A percentile compares a stretch with the other conserved stretches of the same genome.
phyloP scores from a whole-genome alignment of 2,113 vertebrate genomes.

The Hemichromis elongatus region DNA sequence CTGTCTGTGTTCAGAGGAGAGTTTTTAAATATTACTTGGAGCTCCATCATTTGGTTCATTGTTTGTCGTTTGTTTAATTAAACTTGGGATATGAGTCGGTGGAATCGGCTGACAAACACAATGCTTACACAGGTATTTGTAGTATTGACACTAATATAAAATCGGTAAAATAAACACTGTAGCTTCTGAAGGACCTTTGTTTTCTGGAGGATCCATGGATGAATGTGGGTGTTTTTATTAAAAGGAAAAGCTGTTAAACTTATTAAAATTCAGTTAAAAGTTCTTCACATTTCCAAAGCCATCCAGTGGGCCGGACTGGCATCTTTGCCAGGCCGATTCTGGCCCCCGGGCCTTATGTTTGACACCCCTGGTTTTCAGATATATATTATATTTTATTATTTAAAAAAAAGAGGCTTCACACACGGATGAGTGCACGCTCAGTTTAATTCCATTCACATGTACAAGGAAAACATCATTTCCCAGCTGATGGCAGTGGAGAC shows the following conservation, averaged over 20 bases:
- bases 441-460: background rate
- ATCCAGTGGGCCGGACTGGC: rapidly evolving
- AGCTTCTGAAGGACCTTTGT: background rate
- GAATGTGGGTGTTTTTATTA: rapidly evolving
- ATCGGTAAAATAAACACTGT: background rate
- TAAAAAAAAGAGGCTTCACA: background rate
- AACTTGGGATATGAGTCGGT: background rate
- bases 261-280: background rate
- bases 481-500: background rate
- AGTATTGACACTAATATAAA: background rate
- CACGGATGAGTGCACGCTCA: rapidly evolving
- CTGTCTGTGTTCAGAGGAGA: background rate
- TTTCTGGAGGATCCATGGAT: background rate
- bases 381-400: too few relatives aligned
- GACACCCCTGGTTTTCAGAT: background rate
- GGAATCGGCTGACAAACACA: rapidly evolving
- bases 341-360: background rate
- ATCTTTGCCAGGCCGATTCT: background rate
- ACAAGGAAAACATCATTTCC: background rate
- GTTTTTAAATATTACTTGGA: background rate
- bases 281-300: background rate
- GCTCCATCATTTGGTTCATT: background rate
- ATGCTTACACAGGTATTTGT: background rate
- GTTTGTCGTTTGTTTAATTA: background rate
- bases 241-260: background rate